Conservation (phyloP, 1,140 invertebrate genomes). For the Littorina saxatilis region DNA sequence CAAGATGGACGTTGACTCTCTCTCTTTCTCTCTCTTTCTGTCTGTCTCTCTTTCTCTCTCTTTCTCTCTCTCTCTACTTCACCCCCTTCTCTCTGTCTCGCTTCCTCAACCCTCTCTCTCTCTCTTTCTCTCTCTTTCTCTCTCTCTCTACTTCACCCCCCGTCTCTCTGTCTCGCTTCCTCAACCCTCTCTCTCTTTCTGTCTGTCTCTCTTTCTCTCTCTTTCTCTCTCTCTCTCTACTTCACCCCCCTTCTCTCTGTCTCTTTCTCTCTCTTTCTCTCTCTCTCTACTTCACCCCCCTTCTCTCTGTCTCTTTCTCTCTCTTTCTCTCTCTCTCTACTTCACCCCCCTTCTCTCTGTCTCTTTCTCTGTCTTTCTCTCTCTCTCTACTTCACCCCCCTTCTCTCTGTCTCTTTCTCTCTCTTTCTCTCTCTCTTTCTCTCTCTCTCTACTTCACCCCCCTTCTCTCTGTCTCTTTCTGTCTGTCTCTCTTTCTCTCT, state of each 20-base stretch:
- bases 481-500: constrained; percentile 1
- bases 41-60: constrained; percentile 27
- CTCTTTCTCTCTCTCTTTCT: not conserved
- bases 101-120: constrained; percentile 1
- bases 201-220: constrained; percentile 22
- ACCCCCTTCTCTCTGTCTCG: not conserved
- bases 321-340: not conserved
- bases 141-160: constrained; percentile 15
- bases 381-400: not conserved
- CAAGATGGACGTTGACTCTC: no score
- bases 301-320: not conserved
- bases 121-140: constrained; percentile 10
- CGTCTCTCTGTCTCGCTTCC: not conserved
- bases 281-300: not conserved
- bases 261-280: constrained; percentile 3
- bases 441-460: not conserved
- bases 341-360: constrained; percentile 4
- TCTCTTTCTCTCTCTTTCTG: constrained; percentile 17
- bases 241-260: constrained; percentile 18
- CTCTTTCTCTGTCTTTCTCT: constrained; percentile 25
- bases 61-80: constrained; percentile 11
- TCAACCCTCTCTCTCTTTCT: not conserved
- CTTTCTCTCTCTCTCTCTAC: constrained; percentile 12
- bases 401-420: constrained; percentile 6
- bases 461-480: not conserved